Evolutionary conservation across 2,797 vertebrate genomes (phyloP).

Genomic region (Neostethus bicornis): DNA sequence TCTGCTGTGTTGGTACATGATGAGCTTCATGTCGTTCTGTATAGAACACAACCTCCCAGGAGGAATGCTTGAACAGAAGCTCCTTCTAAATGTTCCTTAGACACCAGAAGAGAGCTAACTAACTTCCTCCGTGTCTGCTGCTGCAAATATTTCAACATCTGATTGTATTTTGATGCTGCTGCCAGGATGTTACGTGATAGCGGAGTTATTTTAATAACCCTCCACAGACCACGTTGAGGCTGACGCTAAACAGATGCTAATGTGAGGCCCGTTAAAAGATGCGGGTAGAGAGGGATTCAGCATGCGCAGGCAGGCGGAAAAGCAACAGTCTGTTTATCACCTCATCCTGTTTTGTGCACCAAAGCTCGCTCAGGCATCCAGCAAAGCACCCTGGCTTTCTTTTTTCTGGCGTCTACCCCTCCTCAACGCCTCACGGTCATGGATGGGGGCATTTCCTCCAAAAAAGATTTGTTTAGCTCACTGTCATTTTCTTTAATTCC

Average conservation of each 20-base stretch:
- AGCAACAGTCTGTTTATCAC: slow-evolving; percentile 76
- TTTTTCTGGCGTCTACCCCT: slow-evolving; percentile 28
- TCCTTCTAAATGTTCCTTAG: slow-evolving; percentile 13
- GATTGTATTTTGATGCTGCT: slow-evolving; percentile 59
- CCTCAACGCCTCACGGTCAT: slow-evolving; percentile 45
- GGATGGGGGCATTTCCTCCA: slow-evolving; percentile 73
- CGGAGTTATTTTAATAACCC: slow-evolving; percentile 71
- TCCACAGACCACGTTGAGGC: slow-evolving; percentile 63
- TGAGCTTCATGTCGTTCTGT: slow-evolving; percentile 8
- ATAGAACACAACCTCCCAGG: slow-evolving; percentile 6
- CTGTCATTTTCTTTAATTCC: slow-evolving; percentile 60
- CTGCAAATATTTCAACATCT: slow-evolving; percentile 36
- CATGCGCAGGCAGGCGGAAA: slow-evolving; percentile 72
- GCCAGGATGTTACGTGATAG: slow-evolving; percentile 65
- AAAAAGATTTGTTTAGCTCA: slow-evolving; percentile 77
- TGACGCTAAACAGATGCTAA: slow-evolving; percentile 81
- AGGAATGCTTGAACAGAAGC: slow-evolving; percentile 25
- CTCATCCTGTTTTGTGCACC: slow-evolving; percentile 66
- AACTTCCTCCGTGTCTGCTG: slow-evolving; percentile 24
- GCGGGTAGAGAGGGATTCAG: slow-evolving; percentile 64
- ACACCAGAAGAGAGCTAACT: slow-evolving; percentile 17
- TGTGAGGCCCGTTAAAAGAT: slow-evolving; percentile 75
- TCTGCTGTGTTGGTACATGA: slow-evolving; percentile 14
- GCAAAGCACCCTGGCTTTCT: slow-evolving; percentile 46
- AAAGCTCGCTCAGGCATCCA: slow-evolving; percentile 49